Evolutionary conservation across 2,113 vertebrate species (phyloP).

Genomic region (Dascyllus trimaculatus): DNA sequence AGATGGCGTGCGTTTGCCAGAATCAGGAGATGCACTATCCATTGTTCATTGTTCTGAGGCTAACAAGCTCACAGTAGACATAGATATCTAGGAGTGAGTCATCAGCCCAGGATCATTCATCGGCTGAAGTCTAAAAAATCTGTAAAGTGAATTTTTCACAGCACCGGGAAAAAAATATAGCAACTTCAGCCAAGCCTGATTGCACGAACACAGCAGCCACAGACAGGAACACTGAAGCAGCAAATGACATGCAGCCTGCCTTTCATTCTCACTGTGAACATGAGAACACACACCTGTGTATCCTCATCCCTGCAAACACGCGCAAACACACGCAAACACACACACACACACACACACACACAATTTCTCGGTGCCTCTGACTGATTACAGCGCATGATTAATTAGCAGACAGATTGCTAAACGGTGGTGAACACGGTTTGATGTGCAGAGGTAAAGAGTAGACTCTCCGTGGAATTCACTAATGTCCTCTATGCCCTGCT

Average conservation of each 20-base stretch:
- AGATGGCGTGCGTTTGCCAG: slow-evolving; percentile 32
- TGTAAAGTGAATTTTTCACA: not conserved
- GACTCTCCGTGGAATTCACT: slow-evolving; percentile 74
- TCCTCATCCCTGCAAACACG: not conserved
- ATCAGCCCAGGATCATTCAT: slow-evolving; percentile 8
- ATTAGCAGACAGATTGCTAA: slow-evolving; percentile 84
- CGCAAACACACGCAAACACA: no score
- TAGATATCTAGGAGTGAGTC: slow-evolving; percentile 15
- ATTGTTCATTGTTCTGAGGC: slow-evolving; percentile 31
- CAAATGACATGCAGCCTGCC: slow-evolving; percentile 20
- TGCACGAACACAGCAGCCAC: slow-evolving; percentile 23
- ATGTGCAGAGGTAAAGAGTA: slow-evolving; percentile 78
- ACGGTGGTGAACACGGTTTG: slow-evolving; percentile 67
- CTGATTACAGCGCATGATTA: slow-evolving; percentile 82
- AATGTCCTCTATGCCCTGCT: slow-evolving; percentile 63
- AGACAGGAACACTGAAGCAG: slow-evolving; percentile 14
- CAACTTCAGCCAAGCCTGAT: slow-evolving; percentile 2
- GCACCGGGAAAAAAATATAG: not conserved
- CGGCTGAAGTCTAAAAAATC: slow-evolving; percentile 6
- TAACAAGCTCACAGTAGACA: slow-evolving; percentile 26
- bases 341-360: slow-evolving; percentile 14
- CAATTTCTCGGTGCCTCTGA: slow-evolving; percentile 57
- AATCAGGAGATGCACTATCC: slow-evolving; percentile 25
- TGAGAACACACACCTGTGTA: slow-evolving; percentile 13
- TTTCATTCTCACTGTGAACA: slow-evolving; percentile 36